Evolutionary conservation across 2,113 vertebrate genomes (phyloP), one percentile per base, ranked within the genome.

Genomic region (Nycticryphes semicollaris): DNA sequence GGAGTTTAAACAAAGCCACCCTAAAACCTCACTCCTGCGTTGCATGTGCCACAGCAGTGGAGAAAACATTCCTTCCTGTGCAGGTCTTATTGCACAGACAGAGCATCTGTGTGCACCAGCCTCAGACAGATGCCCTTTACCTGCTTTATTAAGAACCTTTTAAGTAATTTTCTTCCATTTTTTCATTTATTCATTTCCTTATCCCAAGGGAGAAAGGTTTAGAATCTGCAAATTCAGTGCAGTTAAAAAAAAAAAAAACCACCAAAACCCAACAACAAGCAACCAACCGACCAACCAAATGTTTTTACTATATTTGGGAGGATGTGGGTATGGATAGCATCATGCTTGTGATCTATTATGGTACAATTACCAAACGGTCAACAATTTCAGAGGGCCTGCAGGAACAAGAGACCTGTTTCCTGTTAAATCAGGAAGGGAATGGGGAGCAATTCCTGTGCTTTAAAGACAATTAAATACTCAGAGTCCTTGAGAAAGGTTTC

Each of bases 371-470:
- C 73, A 59, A 24, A 24, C 6, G 62, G 53, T 43, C 84, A 78
- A 7, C 63, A 35, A 48, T 33, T 82, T 56, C 84, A 73, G 74
- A 62, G n/a, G 1, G 48, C 27, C 93, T 89, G 57, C 28, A 54
- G 81, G 77, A 62, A 64, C 0, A 5, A 53, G 64, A 81, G 50
- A 84, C 74, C 74, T 76, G 74, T n/a, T 95, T 91, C 50, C 62
- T 68, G 66, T 94, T 93, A 94, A 76, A 93, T 37, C 27, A 50
- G 82, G 35, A 91, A 83, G 50, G 57, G 69, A 84, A 78, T 3
- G 8, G 63, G 41, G 45, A 80, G 31, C 30, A 70, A 67, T 67
- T 69, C 50, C 70, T 25, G 45, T 20, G 31, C 64, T 93, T 90
- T 91, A 90, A 80, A 93, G 62, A 62, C 0, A 3, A 50, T 94